Percentiles rank a stretch among this genome's conserved stretches.
Evolutionary conservation across 2,797 vertebrate species (phyloP).

Genomic region (Pelobates cultripes): DNA sequence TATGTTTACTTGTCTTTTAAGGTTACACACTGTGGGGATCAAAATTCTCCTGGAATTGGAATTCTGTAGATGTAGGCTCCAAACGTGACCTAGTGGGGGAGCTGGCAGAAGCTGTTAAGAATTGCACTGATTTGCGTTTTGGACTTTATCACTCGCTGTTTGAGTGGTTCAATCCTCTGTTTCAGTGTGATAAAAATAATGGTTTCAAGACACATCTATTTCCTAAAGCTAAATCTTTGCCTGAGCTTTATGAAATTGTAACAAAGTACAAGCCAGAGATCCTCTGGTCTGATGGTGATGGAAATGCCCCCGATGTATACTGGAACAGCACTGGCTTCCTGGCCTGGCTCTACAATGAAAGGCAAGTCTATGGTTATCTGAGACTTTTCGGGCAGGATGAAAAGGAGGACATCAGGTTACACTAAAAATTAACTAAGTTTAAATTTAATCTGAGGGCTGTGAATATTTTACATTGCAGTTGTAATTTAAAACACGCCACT

Average conservation of each 20-base stretch:
- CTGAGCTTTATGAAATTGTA: conserved; percentile 90
- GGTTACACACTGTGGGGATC: conserved; percentile 95
- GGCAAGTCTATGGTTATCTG: conserved; percentile 66
- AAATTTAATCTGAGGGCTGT: too few relatives aligned
- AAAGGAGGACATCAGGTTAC: too few relatives aligned
- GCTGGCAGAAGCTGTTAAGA: conserved; percentile 77
- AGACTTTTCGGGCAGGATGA: neutral
- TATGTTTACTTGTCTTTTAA: conserved; percentile 60
- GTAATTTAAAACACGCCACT: too few relatives aligned
- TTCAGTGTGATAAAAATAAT: conserved; percentile 74
- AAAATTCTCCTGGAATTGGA: conserved; percentile 93
- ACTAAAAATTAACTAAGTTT: too few relatives aligned
- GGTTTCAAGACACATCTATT: conserved; percentile 79
- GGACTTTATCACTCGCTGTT: conserved; percentile 96
- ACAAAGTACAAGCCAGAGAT: conserved; percentile 85
- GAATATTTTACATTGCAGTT: too few relatives aligned
- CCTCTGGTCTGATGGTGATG: conserved; percentile 93
- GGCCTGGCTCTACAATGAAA: conserved; percentile 96
- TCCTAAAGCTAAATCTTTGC: conserved; percentile 81
- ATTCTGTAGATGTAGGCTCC: conserved; percentile 86
- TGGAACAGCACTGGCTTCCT: conserved; percentile 97
- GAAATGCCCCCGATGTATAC: conserved; percentile 82
- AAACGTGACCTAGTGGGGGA: conserved; percentile 86
- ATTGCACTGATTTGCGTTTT: conserved; percentile 77
- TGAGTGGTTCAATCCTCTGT: conserved; percentile 95